Percentiles rank a stretch among this genome's conserved stretches.
These are phyloP conservation scores for Dolichallabes microphthalmus DNA, from an alignment of 2,113 vertebrate species.

Conservation along the genomic window DNA sequence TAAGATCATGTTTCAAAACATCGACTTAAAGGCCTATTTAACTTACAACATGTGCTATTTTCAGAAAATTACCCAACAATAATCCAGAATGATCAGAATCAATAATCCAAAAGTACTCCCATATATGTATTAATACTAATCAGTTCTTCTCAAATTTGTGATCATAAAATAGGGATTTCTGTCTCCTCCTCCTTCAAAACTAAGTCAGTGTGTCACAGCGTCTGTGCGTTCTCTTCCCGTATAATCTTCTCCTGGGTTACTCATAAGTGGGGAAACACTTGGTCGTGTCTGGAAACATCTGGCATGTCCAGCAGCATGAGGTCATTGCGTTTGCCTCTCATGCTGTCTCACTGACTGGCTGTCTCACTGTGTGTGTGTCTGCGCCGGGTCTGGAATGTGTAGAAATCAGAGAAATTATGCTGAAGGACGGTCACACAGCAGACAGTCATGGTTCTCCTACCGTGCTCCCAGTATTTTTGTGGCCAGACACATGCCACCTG, in stretches of 20 bases:
- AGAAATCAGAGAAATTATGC: slow-evolving; percentile 12
- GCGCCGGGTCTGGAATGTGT: slow-evolving; percentile 9
- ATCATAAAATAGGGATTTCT: neutral
- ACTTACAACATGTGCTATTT: neutral
- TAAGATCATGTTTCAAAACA: neutral
- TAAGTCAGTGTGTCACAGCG: slow-evolving; percentile 34
- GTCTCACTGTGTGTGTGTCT: slow-evolving; percentile 19
- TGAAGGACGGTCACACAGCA: slow-evolving; percentile 20
- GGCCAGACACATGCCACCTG: neutral
- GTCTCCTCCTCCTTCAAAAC: neutral
- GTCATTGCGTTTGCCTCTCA: slow-evolving; percentile 47
- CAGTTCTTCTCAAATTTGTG: neutral
- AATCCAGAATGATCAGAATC: neutral
- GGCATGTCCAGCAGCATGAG: slow-evolving; percentile 49
- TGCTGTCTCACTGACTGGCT: slow-evolving; percentile 37
- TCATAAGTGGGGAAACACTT: slow-evolving; percentile 49
- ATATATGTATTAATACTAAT: neutral
- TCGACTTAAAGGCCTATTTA: neutral
- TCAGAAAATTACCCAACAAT: neutral
- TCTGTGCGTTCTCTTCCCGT: slow-evolving; percentile 2
- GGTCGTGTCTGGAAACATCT: slow-evolving; percentile 61
- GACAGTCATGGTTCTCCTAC: neutral
- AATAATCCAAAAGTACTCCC: neutral
- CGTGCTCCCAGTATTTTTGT: neutral
- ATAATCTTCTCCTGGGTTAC: slow-evolving; percentile 26